Evolutionary conservation across 2,797 vertebrate genomes (phyloP).

Genomic region (Xyrichtys novacula): DNA sequence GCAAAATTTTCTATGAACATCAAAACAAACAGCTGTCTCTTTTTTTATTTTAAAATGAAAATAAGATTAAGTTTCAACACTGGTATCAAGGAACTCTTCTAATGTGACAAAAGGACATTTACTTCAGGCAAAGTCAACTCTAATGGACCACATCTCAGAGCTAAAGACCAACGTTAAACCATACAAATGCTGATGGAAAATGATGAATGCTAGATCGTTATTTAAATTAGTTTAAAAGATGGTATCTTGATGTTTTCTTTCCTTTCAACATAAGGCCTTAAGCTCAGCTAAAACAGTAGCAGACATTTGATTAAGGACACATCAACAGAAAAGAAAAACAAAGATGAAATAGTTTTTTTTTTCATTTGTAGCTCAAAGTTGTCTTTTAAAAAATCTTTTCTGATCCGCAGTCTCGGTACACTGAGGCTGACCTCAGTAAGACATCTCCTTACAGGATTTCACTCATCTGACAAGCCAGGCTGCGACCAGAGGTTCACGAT

Average conservation of each 20-base stretch:
- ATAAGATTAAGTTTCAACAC: too few relatives aligned
- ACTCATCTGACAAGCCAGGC: conserved; percentile 40
- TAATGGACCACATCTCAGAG: too few relatives aligned
- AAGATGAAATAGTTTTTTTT: background rate
- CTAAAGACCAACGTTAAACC: too few relatives aligned
- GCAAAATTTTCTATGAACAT: background rate
- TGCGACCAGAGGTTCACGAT: conserved; percentile 42
- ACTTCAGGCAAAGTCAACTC: too few relatives aligned
- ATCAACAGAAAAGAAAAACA: background rate
- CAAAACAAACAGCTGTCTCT: background rate
- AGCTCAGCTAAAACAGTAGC: background rate
- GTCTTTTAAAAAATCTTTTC: background rate
- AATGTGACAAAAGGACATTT: too few relatives aligned
- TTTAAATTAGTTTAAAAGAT: too few relatives aligned
- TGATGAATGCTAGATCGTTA: too few relatives aligned
- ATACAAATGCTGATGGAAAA: too few relatives aligned
- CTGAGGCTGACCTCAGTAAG: background rate
- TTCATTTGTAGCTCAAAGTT: background rate
- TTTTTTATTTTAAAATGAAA: too few relatives aligned
- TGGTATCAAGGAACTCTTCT: too few relatives aligned
- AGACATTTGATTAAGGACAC: background rate
- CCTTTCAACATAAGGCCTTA: background rate
- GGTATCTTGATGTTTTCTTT: background rate
- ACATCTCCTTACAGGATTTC: conserved; percentile 22
- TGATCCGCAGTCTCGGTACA: conserved; percentile 10